These are phyloP conservation scores for Drosophila orosa DNA, from an alignment of 1,140 invertebrate species.

Conservation along the genomic window DNA sequence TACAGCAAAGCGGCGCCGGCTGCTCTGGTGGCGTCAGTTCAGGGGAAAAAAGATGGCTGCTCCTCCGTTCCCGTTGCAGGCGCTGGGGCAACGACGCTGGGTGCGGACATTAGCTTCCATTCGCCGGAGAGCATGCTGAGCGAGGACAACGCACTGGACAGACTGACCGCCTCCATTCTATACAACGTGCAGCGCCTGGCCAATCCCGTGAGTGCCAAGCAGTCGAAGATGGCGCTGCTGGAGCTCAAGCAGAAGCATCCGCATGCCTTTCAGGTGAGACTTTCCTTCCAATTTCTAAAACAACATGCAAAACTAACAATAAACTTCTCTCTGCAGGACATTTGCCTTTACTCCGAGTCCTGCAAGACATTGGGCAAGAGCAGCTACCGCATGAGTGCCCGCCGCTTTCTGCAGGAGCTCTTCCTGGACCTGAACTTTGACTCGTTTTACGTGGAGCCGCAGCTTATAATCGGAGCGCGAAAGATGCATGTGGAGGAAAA, in stretches of 20 bases:
- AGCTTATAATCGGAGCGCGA: constrained; percentile 71
- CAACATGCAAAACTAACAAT: background rate
- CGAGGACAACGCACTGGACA: constrained; percentile 78
- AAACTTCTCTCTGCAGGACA: constrained; percentile 86
- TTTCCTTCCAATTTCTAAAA: background rate
- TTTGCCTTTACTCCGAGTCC: constrained; percentile 97
- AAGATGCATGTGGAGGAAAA: constrained; percentile 54
- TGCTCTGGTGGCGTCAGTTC: constrained; percentile 51
- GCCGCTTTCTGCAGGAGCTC: constrained; percentile 96
- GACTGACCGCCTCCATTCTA: constrained; percentile 85
- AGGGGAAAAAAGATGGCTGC: constrained; percentile 33
- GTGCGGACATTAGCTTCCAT: constrained; percentile 74
- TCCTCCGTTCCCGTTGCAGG: constrained; percentile 7
- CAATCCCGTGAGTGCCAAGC: constrained; percentile 89
- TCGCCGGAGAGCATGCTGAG: constrained; percentile 83
- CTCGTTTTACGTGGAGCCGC: constrained; percentile 85
- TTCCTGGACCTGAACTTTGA: constrained; percentile 95
- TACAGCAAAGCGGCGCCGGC: constrained; percentile 61
- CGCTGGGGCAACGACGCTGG: constrained; percentile 42
- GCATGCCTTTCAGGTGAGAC: constrained; percentile 86
- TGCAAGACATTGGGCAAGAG: constrained; percentile 91
- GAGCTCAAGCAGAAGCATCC: constrained; percentile 95
- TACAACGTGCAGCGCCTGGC: constrained; percentile 88
- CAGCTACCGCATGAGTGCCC: constrained; percentile 92
- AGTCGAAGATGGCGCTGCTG: constrained; percentile 88